phyloP scores from a whole-genome alignment of 2,797 vertebrate genomes.

The Cynopterus sphinx region DNA sequence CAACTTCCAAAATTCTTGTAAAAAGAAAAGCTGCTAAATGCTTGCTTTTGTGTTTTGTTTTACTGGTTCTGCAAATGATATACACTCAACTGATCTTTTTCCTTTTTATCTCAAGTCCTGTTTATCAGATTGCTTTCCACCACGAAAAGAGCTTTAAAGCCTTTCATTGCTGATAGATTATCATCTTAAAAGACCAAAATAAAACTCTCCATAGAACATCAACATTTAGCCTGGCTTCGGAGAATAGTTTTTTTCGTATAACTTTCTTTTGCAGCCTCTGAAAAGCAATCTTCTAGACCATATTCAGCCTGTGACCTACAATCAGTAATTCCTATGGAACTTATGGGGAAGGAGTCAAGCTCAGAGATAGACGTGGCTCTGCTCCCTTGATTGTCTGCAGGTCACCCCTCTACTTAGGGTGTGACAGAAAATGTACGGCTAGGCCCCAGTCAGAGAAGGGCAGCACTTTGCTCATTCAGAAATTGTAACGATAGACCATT shows the following conservation, averaged over 20 bases:
- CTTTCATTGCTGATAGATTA: background rate
- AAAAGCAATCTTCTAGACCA: background rate
- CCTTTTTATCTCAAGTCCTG: background rate
- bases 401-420: background rate
- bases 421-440: background rate
- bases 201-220: slow-evolving; percentile 63
- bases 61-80: background rate
- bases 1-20: background rate
- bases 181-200: slow-evolving; percentile 44
- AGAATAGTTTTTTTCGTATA: background rate
- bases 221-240: slow-evolving; percentile 60
- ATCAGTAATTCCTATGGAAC: background rate
- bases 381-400: background rate
- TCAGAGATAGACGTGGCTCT: no score
- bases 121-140: slow-evolving; percentile 31
- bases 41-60: slow-evolving; percentile 44
- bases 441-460: background rate
- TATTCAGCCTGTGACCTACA: background rate
- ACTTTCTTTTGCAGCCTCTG: background rate
- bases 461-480: background rate
- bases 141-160: background rate
- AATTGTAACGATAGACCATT: background rate
- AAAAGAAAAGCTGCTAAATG: background rate
- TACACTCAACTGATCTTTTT: background rate
- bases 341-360: rapidly evolving